Evolutionary conservation across 2,113 vertebrate species (phyloP).

Genomic region (Thunnus thynnus): DNA sequence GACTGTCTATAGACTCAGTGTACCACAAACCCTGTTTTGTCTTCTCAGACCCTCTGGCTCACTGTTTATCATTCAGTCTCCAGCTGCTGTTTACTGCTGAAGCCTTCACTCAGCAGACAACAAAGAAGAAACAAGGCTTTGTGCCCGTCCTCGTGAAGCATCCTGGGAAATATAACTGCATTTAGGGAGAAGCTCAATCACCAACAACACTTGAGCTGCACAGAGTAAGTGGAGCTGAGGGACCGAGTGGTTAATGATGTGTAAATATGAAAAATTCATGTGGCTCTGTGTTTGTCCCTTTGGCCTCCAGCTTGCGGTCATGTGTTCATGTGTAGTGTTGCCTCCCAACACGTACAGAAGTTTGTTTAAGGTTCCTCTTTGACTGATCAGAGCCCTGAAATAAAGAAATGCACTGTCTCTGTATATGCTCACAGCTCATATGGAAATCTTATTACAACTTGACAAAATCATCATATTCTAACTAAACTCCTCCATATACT

Average conservation of each 20-base stretch:
- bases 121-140: conserved; percentile 48
- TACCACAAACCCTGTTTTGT: conserved; percentile 37
- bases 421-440: not conserved
- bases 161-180: conserved; percentile 28
- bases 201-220: not conserved
- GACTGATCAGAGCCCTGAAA: conserved; percentile 31
- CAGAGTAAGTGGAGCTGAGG: not conserved
- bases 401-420: conserved; percentile 55
- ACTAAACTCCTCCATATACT: too few species aligned
- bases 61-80: conserved; percentile 26
- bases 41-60: conserved; percentile 18
- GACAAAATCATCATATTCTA: too few species aligned
- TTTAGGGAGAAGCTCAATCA: not conserved
- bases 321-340: conserved; percentile 45
- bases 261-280: conserved; percentile 53
- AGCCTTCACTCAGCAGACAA: conserved; percentile 37
- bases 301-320: conserved; percentile 40
- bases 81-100: conserved; percentile 54
- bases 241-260: conserved; percentile 28
- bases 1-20: conserved; percentile 14
- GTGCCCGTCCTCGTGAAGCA: not conserved
- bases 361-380: conserved; percentile 23
- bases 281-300: conserved; percentile 39
- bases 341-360: conserved; percentile 27
- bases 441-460: not conserved